Base-by-base conservation (phyloP, 2,113 vertebrate genomes). In the Oncorhynchus kisutch region DNA sequence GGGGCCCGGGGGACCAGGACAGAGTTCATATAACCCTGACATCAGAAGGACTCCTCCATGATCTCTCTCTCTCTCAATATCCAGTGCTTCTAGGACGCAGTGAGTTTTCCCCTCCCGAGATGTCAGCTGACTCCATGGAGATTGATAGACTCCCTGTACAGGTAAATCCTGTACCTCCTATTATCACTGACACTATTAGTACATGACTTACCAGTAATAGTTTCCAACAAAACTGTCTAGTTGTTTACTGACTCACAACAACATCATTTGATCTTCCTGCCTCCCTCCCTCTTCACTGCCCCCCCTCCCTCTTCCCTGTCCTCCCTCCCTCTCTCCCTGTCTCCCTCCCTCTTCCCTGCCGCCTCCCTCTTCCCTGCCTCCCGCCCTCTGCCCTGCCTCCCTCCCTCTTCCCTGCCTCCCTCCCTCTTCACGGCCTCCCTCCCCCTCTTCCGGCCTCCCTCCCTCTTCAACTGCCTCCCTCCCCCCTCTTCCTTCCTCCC, bases 141-240 rank as follows among this genome's bases (percentile, higher is more conserved):
- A 99, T 99, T 65, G 98, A 99, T 80, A n/a, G 98, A 99, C 92
- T 95, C 95, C 66, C 93, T 99, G 68, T 99, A 99, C 87, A 99
- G 97, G 98, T 94, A 91, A 95, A 92, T 86, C 5, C 59, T 2
- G 12, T 1, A n/a, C 45, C 20, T 4, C 4, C 18, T 57, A 18
- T 18, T 57, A n/a, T n/a, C n/a, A n/a, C n/a, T n/a, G n/a, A n/a
- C n/a, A n/a, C n/a, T n/a, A n/a, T 4, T 51, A 14, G 48, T 13
- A 11, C 13, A 51, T 51, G 2, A 51, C n/a, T n/a, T n/a, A n/a
- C n/a, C 48, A 39, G 7, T 39, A n/a, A 7, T 62, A 66, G 5
- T 66, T 66, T 29, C 11, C 29, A 3, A 64, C n/a, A n/a, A 39
- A 39, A 39, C 20, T 11, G 27, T 27, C 27, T 27, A 27, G 2